phyloP scores from a whole-genome alignment of 2,888 invertebrate species.

The Himalopsyche anomala region DNA sequence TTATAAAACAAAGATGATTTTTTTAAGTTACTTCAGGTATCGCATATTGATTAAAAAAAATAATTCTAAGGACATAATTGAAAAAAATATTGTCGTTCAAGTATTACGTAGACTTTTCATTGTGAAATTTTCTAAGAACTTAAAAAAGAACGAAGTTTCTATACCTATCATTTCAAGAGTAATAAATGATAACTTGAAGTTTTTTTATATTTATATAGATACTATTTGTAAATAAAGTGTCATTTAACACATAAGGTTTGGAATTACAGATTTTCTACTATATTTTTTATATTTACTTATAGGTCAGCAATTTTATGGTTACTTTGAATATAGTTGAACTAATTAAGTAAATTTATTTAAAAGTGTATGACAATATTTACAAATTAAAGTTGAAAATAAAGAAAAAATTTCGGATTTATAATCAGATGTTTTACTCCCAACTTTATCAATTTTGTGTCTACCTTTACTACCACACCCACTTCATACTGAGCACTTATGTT shows the following conservation, averaged over 20 bases:
- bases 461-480: too few relatives aligned
- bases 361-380: conserved; percentile 38
- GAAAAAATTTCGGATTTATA: conserved; percentile 29
- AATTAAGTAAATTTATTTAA: conserved; percentile 39
- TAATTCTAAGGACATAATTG: too few relatives aligned
- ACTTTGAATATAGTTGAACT: not conserved
- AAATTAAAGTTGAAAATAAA: conserved; percentile 41
- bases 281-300: conserved; percentile 31
- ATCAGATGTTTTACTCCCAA: not conserved
- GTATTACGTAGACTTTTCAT: too few relatives aligned
- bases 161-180: too few relatives aligned
- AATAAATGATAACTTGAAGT: not conserved
- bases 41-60: too few relatives aligned
- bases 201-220: conserved; percentile 1
- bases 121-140: too few relatives aligned
- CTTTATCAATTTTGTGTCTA: too few relatives aligned
- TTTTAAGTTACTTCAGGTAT: too few relatives aligned
- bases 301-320: not conserved
- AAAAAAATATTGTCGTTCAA: too few relatives aligned
- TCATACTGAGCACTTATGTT: too few relatives aligned
- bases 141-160: too few relatives aligned
- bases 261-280: conserved; percentile 16
- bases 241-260: conserved; percentile 27
- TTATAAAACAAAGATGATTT: too few relatives aligned
- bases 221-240: conserved; percentile 9